Evolutionary conservation across 2,888 invertebrate genomes (phyloP).

Genomic region (Epinotia brunnichana): DNA sequence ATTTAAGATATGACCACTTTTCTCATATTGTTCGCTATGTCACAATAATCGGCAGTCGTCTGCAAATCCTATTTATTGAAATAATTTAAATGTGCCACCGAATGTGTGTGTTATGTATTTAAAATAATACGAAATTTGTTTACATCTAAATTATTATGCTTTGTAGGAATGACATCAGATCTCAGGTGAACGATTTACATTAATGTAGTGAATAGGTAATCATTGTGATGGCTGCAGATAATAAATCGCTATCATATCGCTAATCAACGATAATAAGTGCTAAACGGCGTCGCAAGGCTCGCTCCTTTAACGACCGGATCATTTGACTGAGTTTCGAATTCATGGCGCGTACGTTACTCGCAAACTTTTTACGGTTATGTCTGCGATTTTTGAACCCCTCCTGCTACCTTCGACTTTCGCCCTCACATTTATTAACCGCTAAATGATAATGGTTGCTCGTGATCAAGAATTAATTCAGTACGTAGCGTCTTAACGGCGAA

Average conservation of each 20-base stretch:
- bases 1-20: too few species aligned
- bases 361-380: constrained; percentile 80
- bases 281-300: constrained; percentile 55
- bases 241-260: constrained; percentile 45
- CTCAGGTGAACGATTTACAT: too few species aligned
- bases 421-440: constrained; percentile 76
- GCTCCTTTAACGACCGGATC: constrained; percentile 65
- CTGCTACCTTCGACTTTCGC: constrained; percentile 69
- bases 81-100: too few species aligned
- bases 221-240: neutral
- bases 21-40: too few species aligned
- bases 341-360: constrained; percentile 73
- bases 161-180: too few species aligned
- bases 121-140: too few species aligned
- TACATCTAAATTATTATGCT: too few species aligned
- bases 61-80: too few species aligned
- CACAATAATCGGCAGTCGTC: too few species aligned
- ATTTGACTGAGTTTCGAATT: constrained; percentile 63
- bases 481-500: constrained; percentile 52
- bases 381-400: constrained; percentile 76
- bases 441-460: constrained; percentile 74
- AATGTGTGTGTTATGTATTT: too few species aligned
- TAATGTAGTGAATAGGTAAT: neutral
- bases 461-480: constrained; percentile 68
- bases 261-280: constrained; percentile 57